Conservation (phyloP, 1,140 invertebrate genomes). For the Cyrtorhinus lividipennis region DNA sequence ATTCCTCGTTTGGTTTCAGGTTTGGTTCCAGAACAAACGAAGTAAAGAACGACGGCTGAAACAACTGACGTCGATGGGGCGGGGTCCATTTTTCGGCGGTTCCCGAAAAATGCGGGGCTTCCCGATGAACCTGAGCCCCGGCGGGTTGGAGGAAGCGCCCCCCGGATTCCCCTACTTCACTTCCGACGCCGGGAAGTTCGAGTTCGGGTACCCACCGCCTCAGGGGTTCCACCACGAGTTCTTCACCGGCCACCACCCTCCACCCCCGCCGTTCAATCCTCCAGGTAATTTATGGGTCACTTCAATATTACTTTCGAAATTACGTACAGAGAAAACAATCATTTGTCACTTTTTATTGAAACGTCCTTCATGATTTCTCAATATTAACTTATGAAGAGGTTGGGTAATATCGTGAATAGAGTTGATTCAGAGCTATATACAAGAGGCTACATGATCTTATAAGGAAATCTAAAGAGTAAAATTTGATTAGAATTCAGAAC, state of each 20-base stretch:
- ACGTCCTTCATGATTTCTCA: too few relatives aligned
- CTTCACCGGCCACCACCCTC: conserved; percentile 59
- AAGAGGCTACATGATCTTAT: too few relatives aligned
- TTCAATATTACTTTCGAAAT: too few relatives aligned
- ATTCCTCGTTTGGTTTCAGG: too few relatives aligned
- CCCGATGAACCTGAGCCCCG: conserved; percentile 75
- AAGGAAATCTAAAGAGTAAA: too few relatives aligned
- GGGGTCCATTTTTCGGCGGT: conserved; percentile 74
- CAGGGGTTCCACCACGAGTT: conserved; percentile 80
- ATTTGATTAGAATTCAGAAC: too few relatives aligned
- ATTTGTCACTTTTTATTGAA: too few relatives aligned
- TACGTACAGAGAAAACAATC: too few relatives aligned
- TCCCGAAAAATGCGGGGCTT: conserved; percentile 81
- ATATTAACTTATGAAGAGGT: too few relatives aligned
- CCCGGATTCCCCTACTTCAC: conserved; percentile 72
- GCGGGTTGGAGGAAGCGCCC: conserved; percentile 58
- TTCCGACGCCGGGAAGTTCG: conserved; percentile 67
- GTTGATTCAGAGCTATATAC: too few relatives aligned
- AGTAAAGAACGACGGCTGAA: conserved; percentile 92
- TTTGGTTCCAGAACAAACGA: conserved; percentile 99
- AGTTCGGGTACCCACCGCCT: conserved; percentile 72
- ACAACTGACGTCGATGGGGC: conserved; percentile 81
- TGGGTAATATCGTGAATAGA: too few relatives aligned
- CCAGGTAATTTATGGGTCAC: conserved; percentile 24
- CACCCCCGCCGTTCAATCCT: conserved; percentile 39